Percentiles rank a stretch among this genome's conserved stretches.
phyloP scores from a whole-genome alignment of 2,888 invertebrate species.

The Dolichomitus sp. region DNA sequence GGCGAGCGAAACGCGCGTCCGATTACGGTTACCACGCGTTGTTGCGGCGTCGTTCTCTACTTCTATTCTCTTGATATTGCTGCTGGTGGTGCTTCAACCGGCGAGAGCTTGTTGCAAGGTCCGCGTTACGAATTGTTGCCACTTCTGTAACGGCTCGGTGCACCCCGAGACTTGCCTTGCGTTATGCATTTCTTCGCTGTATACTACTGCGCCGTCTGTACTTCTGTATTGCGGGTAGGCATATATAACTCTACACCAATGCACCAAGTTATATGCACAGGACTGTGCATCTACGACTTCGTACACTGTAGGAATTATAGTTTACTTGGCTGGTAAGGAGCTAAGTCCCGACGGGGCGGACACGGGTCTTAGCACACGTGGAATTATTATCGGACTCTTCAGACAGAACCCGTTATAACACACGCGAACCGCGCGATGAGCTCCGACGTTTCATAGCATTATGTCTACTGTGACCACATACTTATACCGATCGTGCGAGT shows the following conservation, averaged over 20 bases:
- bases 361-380: constrained; percentile 53
- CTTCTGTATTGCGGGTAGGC: constrained; percentile 36
- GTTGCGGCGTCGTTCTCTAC: constrained; percentile 38
- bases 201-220: constrained; percentile 10
- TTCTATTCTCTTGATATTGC: constrained; percentile 2
- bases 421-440: constrained; percentile 34
- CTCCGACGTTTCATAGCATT: constrained; percentile 39
- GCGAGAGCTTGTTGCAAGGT: constrained; percentile 49
- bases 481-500: constrained; percentile 13
- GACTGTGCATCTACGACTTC: neutral
- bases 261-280: constrained; percentile 22
- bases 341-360: constrained; percentile 27
- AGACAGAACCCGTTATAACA: constrained; percentile 52
- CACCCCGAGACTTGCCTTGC: constrained; percentile 36
- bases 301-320: constrained; percentile 45
- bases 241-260: constrained; percentile 34
- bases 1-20: constrained; percentile 61
- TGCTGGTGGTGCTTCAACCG: constrained; percentile 5
- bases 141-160: constrained; percentile 70
- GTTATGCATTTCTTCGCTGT: constrained; percentile 40
- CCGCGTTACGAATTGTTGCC: constrained; percentile 67
- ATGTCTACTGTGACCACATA: constrained; percentile 1
- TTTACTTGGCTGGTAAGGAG: constrained; percentile 16
- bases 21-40: constrained; percentile 66
- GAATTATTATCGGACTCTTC: constrained; percentile 46